These are phyloP conservation scores for Prochilodus magdalenae DNA, from an alignment of 2,113 vertebrate species.

Conservation along the genomic window DNA sequence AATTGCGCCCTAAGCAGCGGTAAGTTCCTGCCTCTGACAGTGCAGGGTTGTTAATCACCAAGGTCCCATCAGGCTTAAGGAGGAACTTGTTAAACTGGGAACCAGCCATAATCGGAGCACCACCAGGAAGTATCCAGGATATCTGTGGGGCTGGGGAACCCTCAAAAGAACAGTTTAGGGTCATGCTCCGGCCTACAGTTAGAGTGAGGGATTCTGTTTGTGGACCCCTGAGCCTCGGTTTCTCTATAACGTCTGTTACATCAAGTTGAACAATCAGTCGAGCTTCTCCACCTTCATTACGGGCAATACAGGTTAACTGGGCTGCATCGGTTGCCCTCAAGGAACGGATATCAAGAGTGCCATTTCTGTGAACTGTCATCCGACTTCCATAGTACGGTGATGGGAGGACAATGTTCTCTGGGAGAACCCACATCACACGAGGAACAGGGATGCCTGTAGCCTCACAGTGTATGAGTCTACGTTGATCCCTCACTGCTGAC, in stretches of 20 bases:
- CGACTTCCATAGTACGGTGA: constrained; percentile 86
- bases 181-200: constrained; percentile 80
- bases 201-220: constrained; percentile 76
- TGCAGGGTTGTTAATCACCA: constrained; percentile 81
- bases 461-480: constrained; percentile 80
- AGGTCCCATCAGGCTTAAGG: constrained; percentile 80
- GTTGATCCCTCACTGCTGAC: constrained; percentile 71
- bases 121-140: constrained; percentile 87
- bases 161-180: constrained; percentile 84
- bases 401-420: constrained; percentile 85
- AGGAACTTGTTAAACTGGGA: constrained; percentile 76
- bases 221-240: constrained; percentile 71
- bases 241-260: constrained; percentile 72
- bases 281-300: constrained; percentile 89
- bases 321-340: constrained; percentile 78
- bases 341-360: constrained; percentile 84
- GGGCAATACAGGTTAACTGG: constrained; percentile 82
- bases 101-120: constrained; percentile 77
- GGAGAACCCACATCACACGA: constrained; percentile 85
- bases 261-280: constrained; percentile 80
- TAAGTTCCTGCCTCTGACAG: constrained; percentile 83
- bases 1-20: constrained; percentile 83
- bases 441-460: constrained; percentile 83
- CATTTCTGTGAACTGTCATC: constrained; percentile 87
- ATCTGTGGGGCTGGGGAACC: constrained; percentile 70